These are phyloP conservation scores for Nasua narica DNA, from an alignment of 2,797 vertebrate genomes.

Conservation along the genomic window DNA sequence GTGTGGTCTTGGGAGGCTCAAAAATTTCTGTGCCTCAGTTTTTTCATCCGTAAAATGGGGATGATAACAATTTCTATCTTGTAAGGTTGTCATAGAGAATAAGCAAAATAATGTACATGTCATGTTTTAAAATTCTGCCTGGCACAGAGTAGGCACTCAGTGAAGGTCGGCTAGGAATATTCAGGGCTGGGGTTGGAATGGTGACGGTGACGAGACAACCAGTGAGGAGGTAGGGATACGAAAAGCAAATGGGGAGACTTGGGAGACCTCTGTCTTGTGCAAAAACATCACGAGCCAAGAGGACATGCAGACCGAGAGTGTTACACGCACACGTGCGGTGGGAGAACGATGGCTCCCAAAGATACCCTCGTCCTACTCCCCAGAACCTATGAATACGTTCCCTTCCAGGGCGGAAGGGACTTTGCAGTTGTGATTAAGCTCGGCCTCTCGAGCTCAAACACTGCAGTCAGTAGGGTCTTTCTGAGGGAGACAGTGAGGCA, in stretches of 20 bases:
- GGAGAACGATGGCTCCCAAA: background rate
- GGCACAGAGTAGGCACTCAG: background rate
- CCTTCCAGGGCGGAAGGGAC: background rate
- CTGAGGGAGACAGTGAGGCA: background rate
- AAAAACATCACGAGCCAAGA: background rate
- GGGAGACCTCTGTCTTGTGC: background rate
- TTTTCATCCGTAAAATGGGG: background rate
- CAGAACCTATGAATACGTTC: background rate
- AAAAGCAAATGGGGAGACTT: background rate
- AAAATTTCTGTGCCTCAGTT: background rate
- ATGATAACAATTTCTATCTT: background rate
- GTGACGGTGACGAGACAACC: background rate
- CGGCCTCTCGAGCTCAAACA: background rate
- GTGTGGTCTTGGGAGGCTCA: background rate
- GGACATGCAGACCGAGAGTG: background rate
- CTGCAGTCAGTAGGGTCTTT: background rate
- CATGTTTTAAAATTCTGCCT: background rate
- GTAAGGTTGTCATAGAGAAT: background rate
- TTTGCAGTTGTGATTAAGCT: background rate
- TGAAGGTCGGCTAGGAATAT: background rate
- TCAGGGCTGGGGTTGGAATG: background rate
- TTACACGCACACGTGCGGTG: rapidly evolving
- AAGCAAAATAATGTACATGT: background rate
- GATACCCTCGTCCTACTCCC: background rate
- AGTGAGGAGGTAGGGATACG: background rate